Evolutionary conservation across 2,797 vertebrate genomes (phyloP).

Genomic region (Dipus sagitta): DNA sequence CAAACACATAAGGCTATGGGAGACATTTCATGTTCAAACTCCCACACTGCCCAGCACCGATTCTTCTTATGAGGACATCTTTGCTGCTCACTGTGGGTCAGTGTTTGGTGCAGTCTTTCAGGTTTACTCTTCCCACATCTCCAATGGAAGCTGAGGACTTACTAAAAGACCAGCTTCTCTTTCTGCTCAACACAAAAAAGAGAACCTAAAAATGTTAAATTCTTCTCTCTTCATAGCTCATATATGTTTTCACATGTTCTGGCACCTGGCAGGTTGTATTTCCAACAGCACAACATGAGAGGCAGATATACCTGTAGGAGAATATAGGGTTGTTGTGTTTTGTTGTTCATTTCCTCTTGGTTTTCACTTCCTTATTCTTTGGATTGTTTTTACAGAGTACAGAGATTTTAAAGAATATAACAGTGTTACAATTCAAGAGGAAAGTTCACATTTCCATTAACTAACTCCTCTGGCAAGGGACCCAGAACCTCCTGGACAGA

Average conservation of each 20-base stretch:
- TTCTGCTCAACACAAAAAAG: neutral
- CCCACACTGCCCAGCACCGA: too few species aligned
- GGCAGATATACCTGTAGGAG: neutral
- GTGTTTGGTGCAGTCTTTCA: neutral
- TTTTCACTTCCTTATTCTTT: neutral
- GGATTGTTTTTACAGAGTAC: slow-evolving; percentile 5
- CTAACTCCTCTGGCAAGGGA: neutral
- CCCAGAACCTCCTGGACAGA: neutral
- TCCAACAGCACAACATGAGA: neutral
- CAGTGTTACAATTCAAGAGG: neutral
- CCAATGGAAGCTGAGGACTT: neutral
- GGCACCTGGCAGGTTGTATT: neutral
- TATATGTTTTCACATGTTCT: neutral
- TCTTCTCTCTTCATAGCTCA: neutral
- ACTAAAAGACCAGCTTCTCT: neutral
- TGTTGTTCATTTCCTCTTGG: neutral
- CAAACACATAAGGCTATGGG: too few species aligned
- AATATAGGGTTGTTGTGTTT: neutral
- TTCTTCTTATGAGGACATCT: neutral
- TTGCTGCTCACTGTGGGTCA: neutral
- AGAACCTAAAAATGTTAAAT: neutral
- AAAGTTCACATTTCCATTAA: slow-evolving; percentile 5
- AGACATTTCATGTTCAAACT: too few species aligned
- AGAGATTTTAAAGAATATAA: neutral
- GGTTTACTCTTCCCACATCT: neutral